Base-by-base conservation (phyloP, 2,888 invertebrate species). In the Pharmacophagus antenor region DNA sequence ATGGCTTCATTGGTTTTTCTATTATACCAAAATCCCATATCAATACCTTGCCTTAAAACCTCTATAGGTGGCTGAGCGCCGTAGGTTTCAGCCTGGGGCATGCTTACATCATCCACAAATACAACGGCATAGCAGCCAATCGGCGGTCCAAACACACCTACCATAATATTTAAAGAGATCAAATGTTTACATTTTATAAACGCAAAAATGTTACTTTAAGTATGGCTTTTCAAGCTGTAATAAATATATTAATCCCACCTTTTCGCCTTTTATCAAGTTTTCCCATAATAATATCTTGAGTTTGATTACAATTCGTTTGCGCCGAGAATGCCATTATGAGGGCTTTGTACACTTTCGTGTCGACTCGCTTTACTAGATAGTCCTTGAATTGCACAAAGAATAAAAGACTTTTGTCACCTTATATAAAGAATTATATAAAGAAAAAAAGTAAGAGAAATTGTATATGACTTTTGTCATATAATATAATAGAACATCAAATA, bases 31-130 rank as follows among this genome's bases (percentile, higher is more conserved):
- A 95, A 94, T 66, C 94, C 93, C 68, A 98, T 96, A 82, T 98
- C 98, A 47, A 98, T 93, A 92, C 95, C 95, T 85, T 98, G 98
- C 21, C 98, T 91, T 22, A 99, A 82, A 46, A 99, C 89, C 80
- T 99, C 98, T 58, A 99, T 96, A 0, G 98, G 97, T 0, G 98
- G 98, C 80, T 98, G 98, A 0, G 98, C 98, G 0, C 98, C 98
- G 74, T 96, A 98, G 1, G 93, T 93, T 84, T 97, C 97, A 57
- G 95, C 94, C 70, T 95, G 90, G 0, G 98, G 98, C 97, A 98
- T 97, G 72, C 97, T 97, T n/a, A 99, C 94, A 79, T 99, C 98
- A 76, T 99, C 99, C 37, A 99, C 96, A 79, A 98, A 98, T 50
- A 98, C 94, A 15, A 98, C 95, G 82, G 95, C 94, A 71, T 94